A percentile compares a stretch with the other conserved stretches of the same genome.
Evolutionary conservation across 2,797 vertebrate species (phyloP).

Genomic region (Myotis myotis): DNA sequence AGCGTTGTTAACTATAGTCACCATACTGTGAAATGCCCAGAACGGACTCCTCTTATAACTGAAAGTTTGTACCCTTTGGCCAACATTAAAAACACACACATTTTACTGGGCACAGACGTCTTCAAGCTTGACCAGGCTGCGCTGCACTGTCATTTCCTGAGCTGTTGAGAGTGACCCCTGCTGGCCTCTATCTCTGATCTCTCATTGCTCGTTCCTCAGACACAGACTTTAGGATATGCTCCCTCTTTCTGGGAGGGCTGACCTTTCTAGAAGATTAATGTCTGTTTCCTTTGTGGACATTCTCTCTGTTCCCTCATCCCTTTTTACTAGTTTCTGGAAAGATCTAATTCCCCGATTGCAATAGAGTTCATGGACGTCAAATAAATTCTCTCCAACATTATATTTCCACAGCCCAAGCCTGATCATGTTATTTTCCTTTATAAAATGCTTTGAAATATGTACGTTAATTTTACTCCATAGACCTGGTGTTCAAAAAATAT

Average conservation of each 20-base stretch:
- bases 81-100: background rate
- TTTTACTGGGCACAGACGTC: background rate
- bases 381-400: background rate
- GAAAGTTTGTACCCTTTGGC: background rate
- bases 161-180: accelerated
- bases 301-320: background rate
- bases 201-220: background rate
- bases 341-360: background rate
- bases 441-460: background rate
- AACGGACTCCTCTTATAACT: background rate
- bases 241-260: background rate
- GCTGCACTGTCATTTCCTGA: background rate
- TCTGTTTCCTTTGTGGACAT: background rate
- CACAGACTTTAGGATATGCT: background rate
- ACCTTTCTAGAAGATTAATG: background rate
- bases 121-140: background rate
- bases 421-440: background rate
- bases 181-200: background rate
- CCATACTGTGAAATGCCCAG: background rate
- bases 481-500: background rate
- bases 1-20: background rate
- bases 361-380: background rate
- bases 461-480: background rate
- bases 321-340: background rate
- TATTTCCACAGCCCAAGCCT: background rate